Base-by-base conservation (phyloP, 1,140 invertebrate genomes). In the Meloidogyne chitwoodi region DNA sequence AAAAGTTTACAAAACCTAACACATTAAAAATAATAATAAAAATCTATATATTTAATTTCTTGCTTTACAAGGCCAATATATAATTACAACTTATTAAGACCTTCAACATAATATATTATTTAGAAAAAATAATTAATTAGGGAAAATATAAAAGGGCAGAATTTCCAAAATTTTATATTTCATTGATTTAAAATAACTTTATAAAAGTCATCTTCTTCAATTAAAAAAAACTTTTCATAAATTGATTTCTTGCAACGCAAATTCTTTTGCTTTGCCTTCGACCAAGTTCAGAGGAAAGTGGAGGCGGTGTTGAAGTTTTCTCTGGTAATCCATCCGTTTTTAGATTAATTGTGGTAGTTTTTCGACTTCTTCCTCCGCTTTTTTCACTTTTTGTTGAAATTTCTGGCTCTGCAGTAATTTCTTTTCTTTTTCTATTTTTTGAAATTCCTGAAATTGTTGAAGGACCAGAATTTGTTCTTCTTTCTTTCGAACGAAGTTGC, bases 221-320 rank as follows among this genome's bases (percentile, higher is more conserved):
- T 72, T 31, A 72, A 27, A 41, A 72, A 11, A 72, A 31, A 11
- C n/a, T 44, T 56, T 31, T 72, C 69, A 72, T 72, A 72, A 80
- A 78, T 68, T 79, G 71, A 34, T 24, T 78, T 68, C 77, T 41
- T n/a, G 77, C 56, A 16, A 79, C 77, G 29, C 77, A 78, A 44
- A 78, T 78, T 27, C 77, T 41, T 41, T 78, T 78, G 31, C 77
- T 78, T 38, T 80, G 78, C 12, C 77, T 26, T 22, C 77, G 78
- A 8, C 77, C 77, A 31, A 41, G 65, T 65, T 77, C 76, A 41
- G 27, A 61, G 2, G 76, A 72, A 62, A 72, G 69, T 24, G 69
- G 69, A 26, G 69, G 69, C 4, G 69, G 69, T 19, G 69, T 72
- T 22, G 2, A n/a, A 0, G 44, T 62, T 62, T 62, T 41, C 19